Base-by-base conservation (phyloP, 1,140 invertebrate species). In the Mamestra configurata region DNA sequence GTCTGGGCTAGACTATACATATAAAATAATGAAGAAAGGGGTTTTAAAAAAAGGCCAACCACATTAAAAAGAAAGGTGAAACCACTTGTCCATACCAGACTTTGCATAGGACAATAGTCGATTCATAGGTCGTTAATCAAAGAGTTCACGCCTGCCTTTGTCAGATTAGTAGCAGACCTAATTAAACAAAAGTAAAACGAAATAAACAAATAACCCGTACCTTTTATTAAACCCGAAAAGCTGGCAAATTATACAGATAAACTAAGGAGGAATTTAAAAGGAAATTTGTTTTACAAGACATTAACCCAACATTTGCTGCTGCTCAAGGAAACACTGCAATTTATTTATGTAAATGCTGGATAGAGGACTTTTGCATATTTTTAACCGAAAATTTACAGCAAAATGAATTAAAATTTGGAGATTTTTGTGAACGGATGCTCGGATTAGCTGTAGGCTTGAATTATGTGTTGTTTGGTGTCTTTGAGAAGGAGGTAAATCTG, bases 281-380 rank as follows among this genome's bases (percentile, higher is more conserved):
- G 49, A 61, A 76, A 76, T 76, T 76, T 61, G 73, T 27, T 76
- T 76, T 61, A 76, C 57, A 46, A 76, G 57, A 40, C 55, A 61
- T 76, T 76, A 59, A 64, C 20, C 37, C 37, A 27, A 49, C 8
- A 22, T 57, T 57, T 37, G 2, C n/a, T 20, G 10, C 13, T 73
- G 70, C 22, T 71, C 20, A 46, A 46, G 72, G 37, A 22, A 76
- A 46, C 37, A 46, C 15, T 61, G 40, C 37, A 43, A 64, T 76
- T 73, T 76, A 61, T 76, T 76, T 76, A 73, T 73, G 70, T 73
- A 57, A 53, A 71, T 71, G 20, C n/a, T 53, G 37, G 24, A 27
- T 51, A 13, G 20, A 31, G 13, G 49, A 57, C 15, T 53, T 40
- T 55, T 8, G 27, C 31, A 55, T 57, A 20, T 49, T 37, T 57